These are phyloP conservation scores for Noctuana brunneofusca DNA, from an alignment of 2,888 invertebrate genomes.

Conservation along the genomic window DNA sequence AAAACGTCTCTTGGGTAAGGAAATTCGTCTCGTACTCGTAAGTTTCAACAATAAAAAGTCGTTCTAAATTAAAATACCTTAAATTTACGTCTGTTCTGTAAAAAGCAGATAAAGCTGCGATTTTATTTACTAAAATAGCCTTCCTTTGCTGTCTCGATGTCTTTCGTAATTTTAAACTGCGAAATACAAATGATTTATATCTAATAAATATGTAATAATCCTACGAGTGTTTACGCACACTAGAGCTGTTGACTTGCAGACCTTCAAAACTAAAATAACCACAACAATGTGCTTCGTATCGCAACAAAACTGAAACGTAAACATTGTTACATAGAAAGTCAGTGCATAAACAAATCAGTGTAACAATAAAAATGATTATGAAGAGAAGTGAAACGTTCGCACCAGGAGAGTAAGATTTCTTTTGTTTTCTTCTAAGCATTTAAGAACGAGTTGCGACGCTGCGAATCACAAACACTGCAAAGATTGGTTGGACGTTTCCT, in stretches of 20 bases:
- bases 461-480: neutral
- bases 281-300: slow-evolving; percentile 4
- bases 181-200: neutral
- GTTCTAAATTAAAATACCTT: too few species aligned
- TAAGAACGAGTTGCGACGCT: neutral
- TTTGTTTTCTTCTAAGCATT: neutral
- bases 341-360: neutral
- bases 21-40: too few species aligned
- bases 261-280: neutral
- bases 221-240: neutral
- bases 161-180: neutral
- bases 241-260: neutral
- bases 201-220: neutral
- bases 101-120: too few species aligned
- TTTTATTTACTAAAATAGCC: too few species aligned
- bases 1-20: too few species aligned
- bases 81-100: too few species aligned
- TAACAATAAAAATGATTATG: slow-evolving; percentile 2
- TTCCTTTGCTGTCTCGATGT: too few species aligned
- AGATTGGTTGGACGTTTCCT: neutral
- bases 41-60: too few species aligned
- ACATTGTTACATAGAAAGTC: neutral
- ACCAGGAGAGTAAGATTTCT: neutral
- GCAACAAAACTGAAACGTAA: neutral
- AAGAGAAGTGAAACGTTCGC: neutral